Evolutionary conservation across 2,888 invertebrate species (phyloP).

Genomic region (Hemicrepidius hirtus): DNA sequence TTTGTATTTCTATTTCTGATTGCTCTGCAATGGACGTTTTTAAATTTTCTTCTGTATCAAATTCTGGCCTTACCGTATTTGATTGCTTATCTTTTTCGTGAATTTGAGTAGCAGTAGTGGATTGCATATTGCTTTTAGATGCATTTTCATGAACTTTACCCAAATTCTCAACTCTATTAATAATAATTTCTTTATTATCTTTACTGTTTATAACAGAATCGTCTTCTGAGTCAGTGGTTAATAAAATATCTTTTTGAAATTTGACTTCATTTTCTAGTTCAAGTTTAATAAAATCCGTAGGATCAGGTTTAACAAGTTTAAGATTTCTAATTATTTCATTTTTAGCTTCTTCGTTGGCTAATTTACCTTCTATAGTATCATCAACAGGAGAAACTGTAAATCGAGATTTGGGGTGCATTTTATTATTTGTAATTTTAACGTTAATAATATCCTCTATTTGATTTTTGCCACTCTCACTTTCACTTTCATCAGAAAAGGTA

Average conservation of each 20-base stretch:
- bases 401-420: constrained; percentile 56
- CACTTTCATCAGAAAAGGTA: constrained; percentile 68
- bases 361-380: neutral
- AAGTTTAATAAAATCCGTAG: constrained; percentile 77
- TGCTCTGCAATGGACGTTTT: constrained; percentile 76
- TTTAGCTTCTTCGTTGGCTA: neutral
- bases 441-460: constrained; percentile 62
- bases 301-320: constrained; percentile 76
- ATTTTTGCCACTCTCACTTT: constrained; percentile 61
- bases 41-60: constrained; percentile 73
- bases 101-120: neutral
- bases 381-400: constrained; percentile 65
- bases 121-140: neutral
- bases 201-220: constrained; percentile 67
- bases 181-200: neutral
- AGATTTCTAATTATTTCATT: constrained; percentile 52
- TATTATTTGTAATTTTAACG: constrained; percentile 60
- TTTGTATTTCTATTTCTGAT: constrained; percentile 69
- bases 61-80: constrained; percentile 50
- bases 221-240: constrained; percentile 72
- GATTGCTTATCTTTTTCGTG: constrained; percentile 1
- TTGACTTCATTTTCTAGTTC: constrained; percentile 74
- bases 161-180: no score
- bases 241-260: constrained; percentile 66
- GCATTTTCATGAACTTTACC: neutral